Base-by-base conservation (phyloP, 2,797 vertebrate species). In the Remorina albescens region DNA sequence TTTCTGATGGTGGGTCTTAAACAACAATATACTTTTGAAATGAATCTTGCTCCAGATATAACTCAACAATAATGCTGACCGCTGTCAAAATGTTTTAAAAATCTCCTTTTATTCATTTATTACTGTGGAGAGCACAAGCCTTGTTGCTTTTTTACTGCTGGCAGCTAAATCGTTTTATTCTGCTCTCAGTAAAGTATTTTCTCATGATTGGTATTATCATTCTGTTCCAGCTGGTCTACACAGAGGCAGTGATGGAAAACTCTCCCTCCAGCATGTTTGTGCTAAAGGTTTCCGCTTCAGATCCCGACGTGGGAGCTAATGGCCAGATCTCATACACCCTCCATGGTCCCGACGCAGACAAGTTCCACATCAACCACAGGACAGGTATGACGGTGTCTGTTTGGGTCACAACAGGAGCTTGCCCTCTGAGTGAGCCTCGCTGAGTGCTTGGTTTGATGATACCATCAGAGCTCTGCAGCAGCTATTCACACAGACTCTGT, bases 241-340 rank as follows among this genome's bases (percentile, higher is more conserved):
- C 94, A 0, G 96, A 96, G 85, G 94, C 90, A 28, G 93, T 99
- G 80, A 94, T 95, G 85, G 98, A 99, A 85, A 98, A 97, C 46
- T 95, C 94, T 2, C 88, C 88, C 39, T 89, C 95, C 0, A 94
- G 95, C 65, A 80, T 87, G 80, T 96, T 96, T 55, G 91, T 99
- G 82, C 80, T 99, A 84, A 97, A 97, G 88, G 93, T 97, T 56
- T 94, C 95, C 2, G 98, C 98, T 0, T 95, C 91, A 0, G 98
- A 99, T 84, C 92, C 95, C 0, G 98, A 99, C 0, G 64, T 95
- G 0, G 97, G 97, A 49, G 95, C 95, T 50, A 99, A 99, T 0
- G 96, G 96, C n/a, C 96, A 96, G 88, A 89, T 99, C 74, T 95
- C 94, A 0, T 99, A 96, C 80, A 96, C 95, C 25, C 96, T 99